phyloP scores from a whole-genome alignment of 2,888 invertebrate species.

The Gryllus longicercus region DNA sequence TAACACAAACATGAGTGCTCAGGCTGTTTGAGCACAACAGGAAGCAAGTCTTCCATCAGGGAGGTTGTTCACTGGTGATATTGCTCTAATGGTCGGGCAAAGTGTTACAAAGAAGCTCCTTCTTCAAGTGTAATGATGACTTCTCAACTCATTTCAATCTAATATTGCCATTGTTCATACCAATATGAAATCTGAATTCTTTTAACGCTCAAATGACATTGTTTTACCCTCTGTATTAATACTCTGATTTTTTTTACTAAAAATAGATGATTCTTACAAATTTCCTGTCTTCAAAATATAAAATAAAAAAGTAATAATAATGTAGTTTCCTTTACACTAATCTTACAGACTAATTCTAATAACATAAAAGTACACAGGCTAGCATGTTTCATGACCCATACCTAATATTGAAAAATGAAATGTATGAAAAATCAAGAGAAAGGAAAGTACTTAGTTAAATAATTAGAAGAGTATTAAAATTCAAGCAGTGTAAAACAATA shows the following conservation, averaged over 20 bases:
- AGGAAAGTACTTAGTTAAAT: no score
- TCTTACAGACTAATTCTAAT: no score
- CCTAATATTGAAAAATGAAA: no score
- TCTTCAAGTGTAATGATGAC: neutral
- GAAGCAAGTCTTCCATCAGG: neutral
- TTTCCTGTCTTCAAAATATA: no score
- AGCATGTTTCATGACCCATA: no score
- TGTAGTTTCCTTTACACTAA: no score
- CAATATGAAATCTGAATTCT: neutral
- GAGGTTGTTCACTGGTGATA: neutral
- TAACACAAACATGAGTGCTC: conserved; percentile 5
- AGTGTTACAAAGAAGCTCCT: neutral
- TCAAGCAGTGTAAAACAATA: neutral
- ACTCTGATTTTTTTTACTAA: no score
- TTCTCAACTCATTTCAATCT: neutral
- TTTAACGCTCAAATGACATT: neutral
- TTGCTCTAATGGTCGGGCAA: no score
- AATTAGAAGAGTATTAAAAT: neutral
- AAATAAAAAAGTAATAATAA: no score
- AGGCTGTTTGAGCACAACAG: neutral
- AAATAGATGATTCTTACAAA: no score
- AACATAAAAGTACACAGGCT: no score
- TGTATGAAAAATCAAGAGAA: no score
- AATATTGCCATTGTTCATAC: neutral
- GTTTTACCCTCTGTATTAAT: neutral